Base-by-base conservation (phyloP, 2,113 vertebrate species). In the Synodontis membranacea region DNA sequence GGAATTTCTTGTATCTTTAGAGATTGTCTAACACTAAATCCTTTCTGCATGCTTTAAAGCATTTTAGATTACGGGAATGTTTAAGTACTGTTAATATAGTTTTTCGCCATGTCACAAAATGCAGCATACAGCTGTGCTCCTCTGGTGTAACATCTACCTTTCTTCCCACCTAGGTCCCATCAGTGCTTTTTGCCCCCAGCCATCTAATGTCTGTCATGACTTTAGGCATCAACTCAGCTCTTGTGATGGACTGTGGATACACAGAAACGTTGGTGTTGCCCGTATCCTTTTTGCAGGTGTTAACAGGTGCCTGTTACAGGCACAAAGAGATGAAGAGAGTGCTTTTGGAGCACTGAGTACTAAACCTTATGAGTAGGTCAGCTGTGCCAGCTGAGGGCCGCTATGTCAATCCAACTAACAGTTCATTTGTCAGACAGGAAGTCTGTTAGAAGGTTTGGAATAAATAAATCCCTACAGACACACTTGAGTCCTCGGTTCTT, bases 201-300 rank as follows among this genome's bases (percentile, higher is more conserved):
- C 98, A 99, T 87, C 95, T 99, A 5, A 98, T 99, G 98, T 96
- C 97, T 82, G 93, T 99, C 28, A 95, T 99, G 95, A 97, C 98
- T 0, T 94, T 99, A 75, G 98, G 98, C 21, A 96, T 98, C 92
- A 98, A 97, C 92, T 99, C 98, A 70, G 98, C 96, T 28, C 96
- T 99, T 91, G 98, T 99, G 87, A 95, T 99, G 89, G 98, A 99
- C 91, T 99, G 98, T 87, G 98, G 98, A 52, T 95, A 99, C 91
- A 96, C 96, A 31, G 98, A 99, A 91, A 98, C 97, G 0, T 93
- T 99, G 83, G 97, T 97, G 90, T 93, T 99, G 76, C 98, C 98
- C 88, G 97, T 97, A 99, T 99, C 98, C 94, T 97, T 92, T 89
- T 21, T 82, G 44, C 14, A 39, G 60, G 48, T 68, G 4, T n/a